These are phyloP conservation scores for Butorides virescens DNA, from an alignment of 2,113 vertebrate genomes.

Conservation along the genomic window DNA sequence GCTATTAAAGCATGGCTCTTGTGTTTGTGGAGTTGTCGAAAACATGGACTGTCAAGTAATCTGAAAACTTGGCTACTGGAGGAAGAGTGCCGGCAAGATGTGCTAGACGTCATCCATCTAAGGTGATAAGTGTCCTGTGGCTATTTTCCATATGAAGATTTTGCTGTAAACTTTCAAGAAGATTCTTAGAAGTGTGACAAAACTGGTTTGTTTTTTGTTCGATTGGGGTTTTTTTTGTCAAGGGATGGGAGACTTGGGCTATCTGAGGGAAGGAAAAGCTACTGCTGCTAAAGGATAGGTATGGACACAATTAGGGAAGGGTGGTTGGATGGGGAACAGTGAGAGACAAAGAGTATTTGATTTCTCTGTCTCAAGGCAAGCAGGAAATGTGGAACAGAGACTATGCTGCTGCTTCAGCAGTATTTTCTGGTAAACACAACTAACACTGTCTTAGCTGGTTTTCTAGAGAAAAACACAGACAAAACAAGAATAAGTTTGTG, in stretches of 20 bases:
- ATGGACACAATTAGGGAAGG: neutral
- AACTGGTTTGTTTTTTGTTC: neutral
- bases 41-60: neutral
- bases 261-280: neutral
- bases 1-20: neutral
- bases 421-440: neutral
- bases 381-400: neutral
- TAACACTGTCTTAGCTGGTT: neutral
- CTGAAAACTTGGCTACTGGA: neutral
- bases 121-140: too few species aligned
- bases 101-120: neutral
- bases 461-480: neutral
- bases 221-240: neutral
- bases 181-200: neutral
- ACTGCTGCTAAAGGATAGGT: neutral
- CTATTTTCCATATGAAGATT: neutral
- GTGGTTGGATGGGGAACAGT: accelerated
- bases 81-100: neutral
- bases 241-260: neutral
- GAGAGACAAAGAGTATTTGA: neutral
- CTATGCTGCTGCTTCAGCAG: neutral
- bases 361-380: neutral
- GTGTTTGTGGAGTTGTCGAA: neutral
- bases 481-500: neutral
- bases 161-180: neutral